Evolutionary conservation across 2,797 vertebrate genomes (phyloP).

Genomic region (Pteronotus mesoamericanus): DNA sequence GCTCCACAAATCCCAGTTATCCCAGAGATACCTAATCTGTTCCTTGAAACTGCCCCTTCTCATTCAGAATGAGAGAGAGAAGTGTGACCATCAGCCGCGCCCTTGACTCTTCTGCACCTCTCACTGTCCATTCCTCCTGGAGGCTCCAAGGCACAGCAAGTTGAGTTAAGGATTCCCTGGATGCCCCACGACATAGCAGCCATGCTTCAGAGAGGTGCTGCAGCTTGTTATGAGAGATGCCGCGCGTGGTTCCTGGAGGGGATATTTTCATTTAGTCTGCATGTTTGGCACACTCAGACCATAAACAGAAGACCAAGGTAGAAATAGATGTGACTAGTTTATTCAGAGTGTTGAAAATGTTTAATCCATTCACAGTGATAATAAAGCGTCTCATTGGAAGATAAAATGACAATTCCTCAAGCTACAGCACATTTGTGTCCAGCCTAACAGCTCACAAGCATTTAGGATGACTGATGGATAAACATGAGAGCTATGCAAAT

Average conservation of each 20-base stretch:
- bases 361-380: conserved; percentile 90
- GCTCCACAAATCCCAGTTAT: conserved; percentile 50
- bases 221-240: conserved; percentile 97
- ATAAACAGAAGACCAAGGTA: conserved; percentile 93
- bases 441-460: conserved; percentile 15
- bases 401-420: conserved; percentile 67
- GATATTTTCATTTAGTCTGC: conserved; percentile 98
- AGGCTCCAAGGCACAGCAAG: conserved; percentile 79
- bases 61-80: conserved; percentile 64
- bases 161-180: conserved; percentile 91
- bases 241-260: conserved; percentile 88
- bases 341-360: conserved; percentile 88
- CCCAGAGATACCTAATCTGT: conserved; percentile 14
- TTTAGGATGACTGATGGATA: conserved; percentile 68
- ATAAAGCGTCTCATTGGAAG: conserved; percentile 83
- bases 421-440: conserved; percentile 4
- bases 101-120: conserved; percentile 60
- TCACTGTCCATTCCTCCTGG: conserved; percentile 71
- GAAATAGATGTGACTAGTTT: conserved; percentile 89
- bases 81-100: conserved; percentile 48
- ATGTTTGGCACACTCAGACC: conserved; percentile 92
- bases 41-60: conserved; percentile 57
- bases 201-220: conserved; percentile 90
- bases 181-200: conserved; percentile 95
- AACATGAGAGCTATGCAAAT: conserved; percentile 76